Base-by-base conservation (phyloP, 2,888 invertebrate genomes). In the Catocala fraxini region DNA sequence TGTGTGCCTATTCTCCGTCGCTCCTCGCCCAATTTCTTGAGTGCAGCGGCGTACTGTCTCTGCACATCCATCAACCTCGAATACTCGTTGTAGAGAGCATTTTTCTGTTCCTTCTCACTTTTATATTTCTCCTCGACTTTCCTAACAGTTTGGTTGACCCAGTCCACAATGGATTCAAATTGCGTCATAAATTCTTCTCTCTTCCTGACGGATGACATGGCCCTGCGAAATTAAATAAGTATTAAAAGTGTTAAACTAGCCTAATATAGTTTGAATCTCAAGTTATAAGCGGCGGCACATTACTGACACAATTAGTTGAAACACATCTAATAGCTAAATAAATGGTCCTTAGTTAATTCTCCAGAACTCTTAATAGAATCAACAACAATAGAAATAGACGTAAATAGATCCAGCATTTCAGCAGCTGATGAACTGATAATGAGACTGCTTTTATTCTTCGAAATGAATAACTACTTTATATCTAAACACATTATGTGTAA, bases 121-220 rank as follows among this genome's bases (percentile, higher is more conserved):
- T 82, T 86, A 65, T 90, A 95, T 80, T 95, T 96, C 51, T 91
- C 91, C 55, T 94, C 94, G 59, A 97, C 97, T 92, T 98, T 98
- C 42, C 94, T 93, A 79, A 97, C 97, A 43, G 98, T 98, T 82
- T 97, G 97, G 83, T 97, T 97, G n/a, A 99, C 97, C 79, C 98
- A 97, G 39, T 97, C 97, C 3, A 98, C 97, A 82, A 99, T 98
- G 12, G 96, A 95, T 84, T 98, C 97, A 82, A 99, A 97, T 87
- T 99, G 98, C 63, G 96, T 96, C 82, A 99, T 95, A 87, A 99
- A 99, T 84, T 99, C 98, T 80, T 98, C 98, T 77, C 97, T 97
- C 34, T 97, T 96, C 70, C 96, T 95, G 5, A 95, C 91, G 9
- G 97, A 97, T 49, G 96, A 95, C 97, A 98, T 97, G 1, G 98